Percentiles rank a stretch among this genome's conserved stretches.
These are phyloP conservation scores for Encarsia formosa DNA, from an alignment of 2,888 invertebrate species.

Conservation along the genomic window DNA sequence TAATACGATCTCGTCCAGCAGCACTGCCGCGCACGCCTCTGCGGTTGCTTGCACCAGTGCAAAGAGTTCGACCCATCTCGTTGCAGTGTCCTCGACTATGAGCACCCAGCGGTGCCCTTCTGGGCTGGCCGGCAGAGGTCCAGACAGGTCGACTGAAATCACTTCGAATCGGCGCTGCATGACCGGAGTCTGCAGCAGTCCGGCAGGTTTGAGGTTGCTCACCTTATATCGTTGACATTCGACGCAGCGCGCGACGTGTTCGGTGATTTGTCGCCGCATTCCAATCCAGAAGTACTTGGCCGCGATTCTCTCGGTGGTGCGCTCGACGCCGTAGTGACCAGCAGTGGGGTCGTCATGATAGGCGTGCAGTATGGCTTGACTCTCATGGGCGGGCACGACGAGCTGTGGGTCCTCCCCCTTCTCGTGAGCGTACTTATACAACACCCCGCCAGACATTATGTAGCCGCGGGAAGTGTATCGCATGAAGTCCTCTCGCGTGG, in stretches of 20 bases:
- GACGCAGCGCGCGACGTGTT: conserved; percentile 31
- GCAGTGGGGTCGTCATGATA: conserved; percentile 27
- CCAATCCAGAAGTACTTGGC: too few relatives aligned
- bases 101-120: conserved; percentile 27
- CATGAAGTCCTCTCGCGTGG: background rate
- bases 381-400: conserved; percentile 12
- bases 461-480: background rate
- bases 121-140: conserved; percentile 27
- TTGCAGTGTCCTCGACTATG: conserved; percentile 29
- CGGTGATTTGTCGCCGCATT: conserved; percentile 15
- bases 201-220: conserved; percentile 39
- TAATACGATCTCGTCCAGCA: conserved; percentile 41
- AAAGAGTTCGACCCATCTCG: conserved; percentile 41
- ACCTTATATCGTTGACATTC: conserved; percentile 40
- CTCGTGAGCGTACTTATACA: conserved; percentile 29
- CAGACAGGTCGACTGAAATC: conserved; percentile 39
- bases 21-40: conserved; percentile 32
- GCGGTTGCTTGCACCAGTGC: conserved; percentile 36
- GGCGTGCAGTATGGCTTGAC: conserved; percentile 4
- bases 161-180: conserved; percentile 36
- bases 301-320: conserved; percentile 6
- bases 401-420: too few relatives aligned
- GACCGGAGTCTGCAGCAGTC: conserved; percentile 37
- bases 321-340: background rate
- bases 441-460: conserved; percentile 23